These are phyloP conservation scores for Brotogeris chrysoptera DNA, from an alignment of 2,797 vertebrate genomes.

Conservation along the genomic window DNA sequence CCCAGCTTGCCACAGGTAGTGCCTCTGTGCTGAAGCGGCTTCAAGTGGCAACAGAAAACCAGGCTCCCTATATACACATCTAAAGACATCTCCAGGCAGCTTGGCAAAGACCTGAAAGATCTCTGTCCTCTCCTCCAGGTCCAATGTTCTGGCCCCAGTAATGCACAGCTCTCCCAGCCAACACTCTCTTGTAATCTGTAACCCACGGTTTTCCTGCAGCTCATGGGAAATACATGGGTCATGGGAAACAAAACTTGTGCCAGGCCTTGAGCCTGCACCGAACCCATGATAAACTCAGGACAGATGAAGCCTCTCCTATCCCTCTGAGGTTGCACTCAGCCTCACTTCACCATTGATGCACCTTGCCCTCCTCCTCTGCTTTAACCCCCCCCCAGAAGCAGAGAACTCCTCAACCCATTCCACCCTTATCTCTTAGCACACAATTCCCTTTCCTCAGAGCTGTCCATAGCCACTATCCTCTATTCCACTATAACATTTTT, in stretches of 20 bases:
- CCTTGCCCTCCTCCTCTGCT: not conserved
- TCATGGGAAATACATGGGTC: not conserved
- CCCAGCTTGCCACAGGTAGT: not conserved
- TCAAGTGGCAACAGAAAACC: not conserved
- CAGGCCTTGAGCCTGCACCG: not conserved
- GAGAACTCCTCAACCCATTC: not conserved
- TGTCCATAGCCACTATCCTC: not conserved
- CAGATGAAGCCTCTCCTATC: not conserved
- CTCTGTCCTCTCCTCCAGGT: not conserved
- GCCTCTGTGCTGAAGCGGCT: not conserved
- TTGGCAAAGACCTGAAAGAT: not conserved
- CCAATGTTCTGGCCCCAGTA: not conserved
- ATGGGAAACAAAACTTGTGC: not conserved
- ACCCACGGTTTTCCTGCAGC: not conserved
- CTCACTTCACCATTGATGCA: not conserved
- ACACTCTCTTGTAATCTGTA: not conserved
- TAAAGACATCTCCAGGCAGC: not conserved
- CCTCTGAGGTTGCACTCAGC: not conserved
- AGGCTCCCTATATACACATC: not conserved
- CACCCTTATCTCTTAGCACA: not conserved
- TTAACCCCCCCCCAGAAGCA: not conserved
- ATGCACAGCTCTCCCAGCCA: not conserved
- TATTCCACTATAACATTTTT: not conserved
- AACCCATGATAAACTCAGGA: not conserved
- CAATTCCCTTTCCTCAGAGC: not conserved